Conservation (phyloP, 2,797 vertebrate genomes). For the Neosilurus hyrtlii region DNA sequence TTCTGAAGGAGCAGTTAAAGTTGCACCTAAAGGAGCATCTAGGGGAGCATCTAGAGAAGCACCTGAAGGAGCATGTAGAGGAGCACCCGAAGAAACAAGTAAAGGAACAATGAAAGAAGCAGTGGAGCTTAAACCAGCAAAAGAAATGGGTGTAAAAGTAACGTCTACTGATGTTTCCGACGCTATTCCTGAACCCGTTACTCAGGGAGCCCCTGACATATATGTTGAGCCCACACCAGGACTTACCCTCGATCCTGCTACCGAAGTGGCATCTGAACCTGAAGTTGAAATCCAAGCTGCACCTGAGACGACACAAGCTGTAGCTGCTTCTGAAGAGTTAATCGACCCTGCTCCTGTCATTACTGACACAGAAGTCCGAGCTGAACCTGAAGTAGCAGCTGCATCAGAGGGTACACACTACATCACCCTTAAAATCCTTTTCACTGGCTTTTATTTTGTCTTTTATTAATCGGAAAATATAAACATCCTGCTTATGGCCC, state of each 20-base stretch:
- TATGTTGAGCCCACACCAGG: not conserved
- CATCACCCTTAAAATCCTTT: slow-evolving; percentile 47
- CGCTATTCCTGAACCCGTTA: not conserved
- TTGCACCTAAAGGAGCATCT: slow-evolving; percentile 1
- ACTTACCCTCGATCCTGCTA: slow-evolving; percentile 6
- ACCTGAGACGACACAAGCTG: slow-evolving; percentile 17
- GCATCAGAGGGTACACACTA: slow-evolving; percentile 62
- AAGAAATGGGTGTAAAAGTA: not conserved
- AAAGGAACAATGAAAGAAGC: not conserved
- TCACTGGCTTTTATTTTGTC: slow-evolving; percentile 36
- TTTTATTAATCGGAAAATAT: not conserved
- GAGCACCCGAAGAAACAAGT: not conserved
- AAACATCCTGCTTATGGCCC: not conserved
- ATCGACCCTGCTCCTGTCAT: slow-evolving; percentile 55
- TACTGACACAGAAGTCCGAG: slow-evolving; percentile 46
- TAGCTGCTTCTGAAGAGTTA: slow-evolving; percentile 37
- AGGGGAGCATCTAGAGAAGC: not conserved
- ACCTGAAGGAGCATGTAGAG: not conserved
- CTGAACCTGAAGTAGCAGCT: slow-evolving; percentile 56
- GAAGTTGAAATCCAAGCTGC: slow-evolving; percentile 32
- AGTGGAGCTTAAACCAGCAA: slow-evolving; percentile 17
- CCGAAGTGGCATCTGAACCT: slow-evolving; percentile 27
- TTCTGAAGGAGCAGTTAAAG: not conserved
- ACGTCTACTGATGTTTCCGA: slow-evolving; percentile 27
- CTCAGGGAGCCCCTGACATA: slow-evolving; percentile 27